Evolutionary conservation across 2,888 invertebrate species (phyloP).

Genomic region (Drosophila mettleri): DNA sequence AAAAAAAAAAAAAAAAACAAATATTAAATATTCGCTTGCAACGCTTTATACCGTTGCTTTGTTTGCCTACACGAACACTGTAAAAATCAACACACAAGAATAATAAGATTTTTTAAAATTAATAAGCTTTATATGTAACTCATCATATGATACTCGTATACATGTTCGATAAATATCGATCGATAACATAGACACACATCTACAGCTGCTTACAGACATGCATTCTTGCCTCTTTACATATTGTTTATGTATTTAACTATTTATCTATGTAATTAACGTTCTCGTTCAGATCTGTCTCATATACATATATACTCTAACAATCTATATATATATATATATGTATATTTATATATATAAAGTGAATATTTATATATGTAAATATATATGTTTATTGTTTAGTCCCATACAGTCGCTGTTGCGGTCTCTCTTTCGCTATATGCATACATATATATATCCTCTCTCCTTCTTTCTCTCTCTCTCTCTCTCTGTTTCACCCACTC

Average conservation of each 20-base stretch:
- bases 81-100: conserved; percentile 19
- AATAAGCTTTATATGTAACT: conserved; percentile 20
- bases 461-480: conserved; percentile 13
- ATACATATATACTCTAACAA: too few species aligned
- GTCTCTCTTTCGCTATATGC: conserved; percentile 14
- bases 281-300: conserved; percentile 39
- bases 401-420: conserved; percentile 31
- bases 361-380: conserved; percentile 6
- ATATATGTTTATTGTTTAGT: conserved; percentile 14
- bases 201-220: conserved; percentile 3
- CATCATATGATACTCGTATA: conserved; percentile 12
- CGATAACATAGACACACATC: conserved; percentile 19
- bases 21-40: conserved; percentile 46
- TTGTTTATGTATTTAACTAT: conserved; percentile 20
- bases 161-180: conserved; percentile 31
- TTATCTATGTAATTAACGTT: conserved; percentile 34
- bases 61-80: conserved; percentile 35
- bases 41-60: conserved; percentile 43
- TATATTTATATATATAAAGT: not conserved
- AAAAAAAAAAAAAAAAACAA: conserved; percentile 1
- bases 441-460: too few species aligned
- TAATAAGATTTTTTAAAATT: conserved; percentile 8
- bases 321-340: not conserved
- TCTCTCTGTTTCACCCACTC: conserved; percentile 18
- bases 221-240: conserved; percentile 11